phyloP scores from a whole-genome alignment of 1,140 invertebrate species.

The Ruditapes philippinarum region DNA sequence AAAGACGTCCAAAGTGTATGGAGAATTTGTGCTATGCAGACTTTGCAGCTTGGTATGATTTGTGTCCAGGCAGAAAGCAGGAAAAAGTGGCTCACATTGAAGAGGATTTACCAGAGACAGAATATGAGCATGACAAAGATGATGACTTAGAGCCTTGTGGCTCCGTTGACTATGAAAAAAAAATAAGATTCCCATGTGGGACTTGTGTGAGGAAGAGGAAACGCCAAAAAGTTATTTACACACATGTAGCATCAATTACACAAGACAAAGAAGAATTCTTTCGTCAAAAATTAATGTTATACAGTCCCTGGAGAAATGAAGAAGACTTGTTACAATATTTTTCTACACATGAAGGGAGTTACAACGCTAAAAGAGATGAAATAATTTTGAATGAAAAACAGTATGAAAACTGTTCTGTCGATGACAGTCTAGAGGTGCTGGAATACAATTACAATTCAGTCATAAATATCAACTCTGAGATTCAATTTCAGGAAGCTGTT shows the following conservation, averaged over 20 bases:
- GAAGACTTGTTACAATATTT: conserved; percentile 7
- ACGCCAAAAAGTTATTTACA: conserved; percentile 34
- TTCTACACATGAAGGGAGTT: conserved; percentile 32
- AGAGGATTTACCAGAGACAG: conserved; percentile 21
- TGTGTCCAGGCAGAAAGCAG: neutral
- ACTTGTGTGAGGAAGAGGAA: conserved; percentile 17
- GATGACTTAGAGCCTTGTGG: neutral
- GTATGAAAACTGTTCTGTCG: conserved; percentile 38
- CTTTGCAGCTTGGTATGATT: conserved; percentile 37
- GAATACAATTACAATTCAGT: conserved; percentile 10
- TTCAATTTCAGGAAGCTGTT: conserved; percentile 34
- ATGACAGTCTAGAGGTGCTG: neutral
- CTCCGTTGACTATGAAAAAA: neutral
- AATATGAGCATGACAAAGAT: conserved; percentile 36
- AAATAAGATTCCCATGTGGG: conserved; percentile 42
- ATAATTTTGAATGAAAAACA: neutral
- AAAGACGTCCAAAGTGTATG: neutral
- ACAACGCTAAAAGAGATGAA: too few species aligned
- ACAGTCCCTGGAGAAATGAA: conserved; percentile 32
- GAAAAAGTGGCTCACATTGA: neutral
- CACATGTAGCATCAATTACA: neutral
- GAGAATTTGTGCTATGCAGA: conserved; percentile 4
- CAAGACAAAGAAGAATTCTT: conserved; percentile 45
- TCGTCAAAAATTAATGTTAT: conserved; percentile 51
- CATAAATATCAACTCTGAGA: conserved; percentile 18